Evolutionary conservation across 2,888 invertebrate genomes (phyloP).

Genomic region (Tipula helvola): DNA sequence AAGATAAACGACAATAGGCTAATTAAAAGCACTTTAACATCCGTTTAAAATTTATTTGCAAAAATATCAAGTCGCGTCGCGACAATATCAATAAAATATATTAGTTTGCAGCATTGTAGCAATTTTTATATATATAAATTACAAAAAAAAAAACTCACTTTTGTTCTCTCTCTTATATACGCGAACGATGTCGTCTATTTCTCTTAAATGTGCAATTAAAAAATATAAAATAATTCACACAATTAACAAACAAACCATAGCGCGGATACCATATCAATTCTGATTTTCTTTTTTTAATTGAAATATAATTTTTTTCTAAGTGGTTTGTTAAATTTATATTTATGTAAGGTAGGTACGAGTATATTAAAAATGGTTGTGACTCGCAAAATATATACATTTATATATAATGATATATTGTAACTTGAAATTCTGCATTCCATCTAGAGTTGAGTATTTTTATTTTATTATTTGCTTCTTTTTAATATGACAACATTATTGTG

Average conservation of each 20-base stretch:
- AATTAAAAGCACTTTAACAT: neutral
- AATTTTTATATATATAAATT: neutral
- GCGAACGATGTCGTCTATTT: neutral
- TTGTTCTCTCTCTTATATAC: neutral
- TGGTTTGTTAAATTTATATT: neutral
- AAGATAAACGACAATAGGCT: slow-evolving; percentile 4
- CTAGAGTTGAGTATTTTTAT: neutral
- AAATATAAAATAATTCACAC: neutral
- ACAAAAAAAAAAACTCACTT: neutral
- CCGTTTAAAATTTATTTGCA: neutral
- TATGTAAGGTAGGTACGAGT: neutral
- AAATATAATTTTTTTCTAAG: neutral
- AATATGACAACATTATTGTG: neutral
- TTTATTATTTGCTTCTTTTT: neutral
- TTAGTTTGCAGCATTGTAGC: neutral
- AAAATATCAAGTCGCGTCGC: neutral
- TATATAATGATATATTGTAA: neutral
- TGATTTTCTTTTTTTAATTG: neutral
- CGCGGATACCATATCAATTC: neutral
- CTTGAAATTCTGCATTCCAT: neutral
- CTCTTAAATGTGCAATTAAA: neutral
- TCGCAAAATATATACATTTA: neutral
- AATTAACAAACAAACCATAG: neutral
- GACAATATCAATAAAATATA: neutral
- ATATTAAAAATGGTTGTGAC: neutral